Conservation (phyloP, 35 echinoderm and acorn worm species). For the Holothuria glaberrima region DNA sequence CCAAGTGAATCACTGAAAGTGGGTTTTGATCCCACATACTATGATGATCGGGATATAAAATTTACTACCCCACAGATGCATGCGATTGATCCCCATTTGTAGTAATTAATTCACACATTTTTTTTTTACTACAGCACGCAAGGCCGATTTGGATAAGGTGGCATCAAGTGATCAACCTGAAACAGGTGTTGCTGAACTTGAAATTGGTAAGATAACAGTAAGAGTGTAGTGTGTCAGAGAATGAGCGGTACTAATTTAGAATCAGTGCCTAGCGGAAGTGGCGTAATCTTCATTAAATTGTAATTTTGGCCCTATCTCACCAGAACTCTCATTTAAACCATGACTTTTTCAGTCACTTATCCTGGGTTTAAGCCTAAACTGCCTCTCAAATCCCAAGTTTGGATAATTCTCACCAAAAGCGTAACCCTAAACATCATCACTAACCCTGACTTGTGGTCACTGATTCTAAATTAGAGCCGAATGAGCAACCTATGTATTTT, state of each 20-base stretch:
- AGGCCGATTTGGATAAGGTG: background rate
- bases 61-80: background rate
- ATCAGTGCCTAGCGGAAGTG: too few relatives aligned
- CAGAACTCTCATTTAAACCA: too few relatives aligned
- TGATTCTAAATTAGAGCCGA: slow-evolving; percentile 9
- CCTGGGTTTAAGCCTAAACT: too few relatives aligned
- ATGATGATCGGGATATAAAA: background rate
- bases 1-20: too few relatives aligned
- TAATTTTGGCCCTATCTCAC: too few relatives aligned
- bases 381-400: background rate
- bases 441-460: background rate
- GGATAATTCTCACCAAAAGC: background rate
- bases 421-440: background rate
- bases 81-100: background rate
- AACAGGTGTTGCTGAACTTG: background rate
- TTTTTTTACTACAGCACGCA: slow-evolving; percentile 10
- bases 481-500: too few relatives aligned
- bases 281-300: too few relatives aligned
- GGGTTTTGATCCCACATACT: background rate
- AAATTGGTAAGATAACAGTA: slow-evolving; percentile 6
- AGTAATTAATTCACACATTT: too few relatives aligned
- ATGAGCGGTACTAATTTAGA: too few relatives aligned
- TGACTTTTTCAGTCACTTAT: too few relatives aligned
- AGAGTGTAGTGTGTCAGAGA: background rate
- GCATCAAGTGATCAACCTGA: slow-evolving; percentile 4